Conservation (phyloP, 1,140 invertebrate genomes). For the Saccostrea echinata region DNA sequence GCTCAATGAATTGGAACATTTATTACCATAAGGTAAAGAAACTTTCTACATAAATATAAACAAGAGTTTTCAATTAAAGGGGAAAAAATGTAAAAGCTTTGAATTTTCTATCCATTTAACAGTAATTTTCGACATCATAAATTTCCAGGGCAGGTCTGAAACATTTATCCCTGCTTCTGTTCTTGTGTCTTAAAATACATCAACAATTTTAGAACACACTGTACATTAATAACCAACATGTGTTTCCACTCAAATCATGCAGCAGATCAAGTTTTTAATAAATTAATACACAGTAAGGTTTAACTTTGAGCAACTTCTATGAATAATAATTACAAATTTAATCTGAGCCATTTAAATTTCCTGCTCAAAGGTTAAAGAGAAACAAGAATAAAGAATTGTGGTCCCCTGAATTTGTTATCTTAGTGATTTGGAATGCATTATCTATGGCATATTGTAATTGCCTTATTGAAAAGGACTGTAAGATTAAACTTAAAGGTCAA, state of each 20-base stretch:
- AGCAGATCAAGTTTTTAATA: background rate
- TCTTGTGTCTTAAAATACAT: background rate
- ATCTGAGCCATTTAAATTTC: no score
- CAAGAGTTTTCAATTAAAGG: slow-evolving; percentile 5
- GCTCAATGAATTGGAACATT: background rate
- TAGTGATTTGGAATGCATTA: no score
- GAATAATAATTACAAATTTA: background rate
- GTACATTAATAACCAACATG: background rate
- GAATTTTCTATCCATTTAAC: background rate
- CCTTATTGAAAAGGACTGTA: no score
- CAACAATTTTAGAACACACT: background rate
- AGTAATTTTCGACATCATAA: background rate
- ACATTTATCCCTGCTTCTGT: background rate
- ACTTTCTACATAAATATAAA: background rate
- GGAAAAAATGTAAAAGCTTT: background rate
- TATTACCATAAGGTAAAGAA: background rate
- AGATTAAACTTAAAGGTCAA: no score
- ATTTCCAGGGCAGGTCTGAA: background rate
- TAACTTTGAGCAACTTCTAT: background rate
- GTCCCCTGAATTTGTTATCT: no score
- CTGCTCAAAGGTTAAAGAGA: no score
- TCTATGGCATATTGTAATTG: no score
- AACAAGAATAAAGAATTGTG: no score
- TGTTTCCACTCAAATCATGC: background rate
- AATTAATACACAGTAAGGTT: background rate